A percentile compares a stretch with the other conserved stretches of the same genome.
phyloP scores from a whole-genome alignment of 1,140 invertebrate genomes.

The Drosophila suzukii region DNA sequence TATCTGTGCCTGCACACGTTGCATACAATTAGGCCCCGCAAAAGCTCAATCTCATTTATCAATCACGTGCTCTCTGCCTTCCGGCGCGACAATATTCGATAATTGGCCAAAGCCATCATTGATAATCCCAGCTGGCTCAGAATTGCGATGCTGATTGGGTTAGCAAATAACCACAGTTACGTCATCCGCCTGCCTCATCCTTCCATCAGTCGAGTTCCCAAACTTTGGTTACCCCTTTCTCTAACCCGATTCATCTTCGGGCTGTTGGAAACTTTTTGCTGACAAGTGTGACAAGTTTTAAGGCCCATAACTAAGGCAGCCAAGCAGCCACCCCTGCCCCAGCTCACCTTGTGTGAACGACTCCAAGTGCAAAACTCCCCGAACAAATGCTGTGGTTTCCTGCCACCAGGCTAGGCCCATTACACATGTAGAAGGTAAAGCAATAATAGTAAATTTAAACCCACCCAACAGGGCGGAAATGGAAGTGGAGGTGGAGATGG shows the following conservation, averaged over 20 bases:
- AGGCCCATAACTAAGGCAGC: constrained; percentile 62
- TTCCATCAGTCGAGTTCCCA: neutral
- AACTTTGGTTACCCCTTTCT: constrained; percentile 24
- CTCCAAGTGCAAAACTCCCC: constrained; percentile 30
- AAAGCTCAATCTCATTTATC: constrained; percentile 74
- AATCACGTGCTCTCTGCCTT: constrained; percentile 36
- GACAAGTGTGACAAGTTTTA: constrained; percentile 79
- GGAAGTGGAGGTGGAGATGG: neutral
- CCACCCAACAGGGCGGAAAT: constrained; percentile 17
- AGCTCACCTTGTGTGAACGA: constrained; percentile 39
- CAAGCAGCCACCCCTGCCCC: constrained; percentile 1
- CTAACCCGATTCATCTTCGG: constrained; percentile 17
- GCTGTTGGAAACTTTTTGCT: constrained; percentile 50
- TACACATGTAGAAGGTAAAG: constrained; percentile 64
- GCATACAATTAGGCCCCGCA: constrained; percentile 64
- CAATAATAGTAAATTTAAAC: constrained; percentile 72
- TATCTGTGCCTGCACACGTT: constrained; percentile 3
- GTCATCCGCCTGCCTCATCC: neutral
- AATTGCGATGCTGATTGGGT: constrained; percentile 26
- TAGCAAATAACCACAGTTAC: constrained; percentile 29
- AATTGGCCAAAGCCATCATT: constrained; percentile 43
- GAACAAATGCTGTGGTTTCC: constrained; percentile 58
- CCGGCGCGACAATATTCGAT: constrained; percentile 33
- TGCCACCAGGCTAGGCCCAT: constrained; percentile 51
- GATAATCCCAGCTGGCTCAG: constrained; percentile 11